Evolutionary conservation across 2,888 invertebrate species (phyloP).

Genomic region (Spodoptera littoralis): DNA sequence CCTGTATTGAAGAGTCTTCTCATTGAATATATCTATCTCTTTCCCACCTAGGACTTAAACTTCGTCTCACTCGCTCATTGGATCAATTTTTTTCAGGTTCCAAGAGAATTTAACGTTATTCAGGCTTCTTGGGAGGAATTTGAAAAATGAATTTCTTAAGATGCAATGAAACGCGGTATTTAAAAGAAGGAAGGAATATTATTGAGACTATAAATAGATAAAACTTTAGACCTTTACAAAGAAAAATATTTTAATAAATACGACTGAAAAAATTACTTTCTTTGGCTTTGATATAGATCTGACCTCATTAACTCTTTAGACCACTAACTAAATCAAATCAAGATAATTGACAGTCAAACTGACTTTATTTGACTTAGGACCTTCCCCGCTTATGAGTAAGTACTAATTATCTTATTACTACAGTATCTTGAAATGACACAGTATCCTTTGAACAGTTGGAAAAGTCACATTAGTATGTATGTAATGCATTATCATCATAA

Average conservation of each 20-base stretch:
- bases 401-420: too few relatives aligned
- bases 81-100: constrained; percentile 43
- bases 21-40: constrained; percentile 31
- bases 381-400: too few relatives aligned
- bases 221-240: not conserved
- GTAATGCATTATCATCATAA: constrained; percentile 4
- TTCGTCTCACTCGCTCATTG: constrained; percentile 14
- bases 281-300: too few relatives aligned
- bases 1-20: constrained; percentile 17
- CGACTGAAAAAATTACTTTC: too few relatives aligned
- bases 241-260: too few relatives aligned
- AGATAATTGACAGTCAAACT: too few relatives aligned
- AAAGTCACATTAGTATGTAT: not conserved
- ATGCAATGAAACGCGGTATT: constrained; percentile 3
- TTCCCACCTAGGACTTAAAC: constrained; percentile 7
- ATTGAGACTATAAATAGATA: not conserved
- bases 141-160: constrained; percentile 31
- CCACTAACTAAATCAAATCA: too few relatives aligned
- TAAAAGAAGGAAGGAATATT: not conserved
- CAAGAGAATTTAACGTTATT: constrained; percentile 38
- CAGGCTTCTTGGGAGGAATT: constrained; percentile 17
- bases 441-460: too few relatives aligned
- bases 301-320: too few relatives aligned
- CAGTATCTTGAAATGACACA: too few relatives aligned
- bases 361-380: too few relatives aligned